Conservation (phyloP, 1,140 invertebrate genomes). For the Conus betulinus region DNA sequence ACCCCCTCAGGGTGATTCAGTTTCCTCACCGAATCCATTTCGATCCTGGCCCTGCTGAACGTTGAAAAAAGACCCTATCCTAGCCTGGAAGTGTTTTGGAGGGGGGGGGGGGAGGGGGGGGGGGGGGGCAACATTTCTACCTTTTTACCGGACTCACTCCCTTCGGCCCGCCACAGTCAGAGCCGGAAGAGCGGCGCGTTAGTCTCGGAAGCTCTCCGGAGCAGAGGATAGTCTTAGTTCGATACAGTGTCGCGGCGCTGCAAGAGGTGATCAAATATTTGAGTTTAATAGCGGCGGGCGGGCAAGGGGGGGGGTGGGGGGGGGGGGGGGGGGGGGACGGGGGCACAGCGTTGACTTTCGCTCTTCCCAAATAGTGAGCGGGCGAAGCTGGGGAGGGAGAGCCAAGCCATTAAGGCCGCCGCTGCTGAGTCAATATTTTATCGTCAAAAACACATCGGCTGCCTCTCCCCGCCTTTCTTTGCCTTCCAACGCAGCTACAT, state of each 20-base stretch:
- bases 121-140: too few relatives aligned
- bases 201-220: too few relatives aligned
- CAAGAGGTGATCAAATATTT: constrained; percentile 36
- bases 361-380: constrained; percentile 20
- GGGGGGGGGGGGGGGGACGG: too few relatives aligned
- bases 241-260: neutral
- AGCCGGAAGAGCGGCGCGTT: too few relatives aligned
- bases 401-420: constrained; percentile 19
- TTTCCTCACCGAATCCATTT: neutral
- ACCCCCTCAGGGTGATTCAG: neutral
- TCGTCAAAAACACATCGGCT: constrained; percentile 34
- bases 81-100: neutral
- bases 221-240: neutral
- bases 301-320: neutral
- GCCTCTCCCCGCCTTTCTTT: too few relatives aligned
- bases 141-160: too few relatives aligned
- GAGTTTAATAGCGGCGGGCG: constrained; percentile 26
- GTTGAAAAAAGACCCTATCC: neutral
- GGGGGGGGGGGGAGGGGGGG: too few relatives aligned
- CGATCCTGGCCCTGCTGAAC: neutral
- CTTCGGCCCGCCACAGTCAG: too few relatives aligned
- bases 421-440: constrained; percentile 35
- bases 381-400: neutral
- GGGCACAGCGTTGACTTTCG: constrained; percentile 19
- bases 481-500: too few relatives aligned